Evolutionary conservation across 2,888 invertebrate species (phyloP).

Genomic region (Rotaria sp.): DNA sequence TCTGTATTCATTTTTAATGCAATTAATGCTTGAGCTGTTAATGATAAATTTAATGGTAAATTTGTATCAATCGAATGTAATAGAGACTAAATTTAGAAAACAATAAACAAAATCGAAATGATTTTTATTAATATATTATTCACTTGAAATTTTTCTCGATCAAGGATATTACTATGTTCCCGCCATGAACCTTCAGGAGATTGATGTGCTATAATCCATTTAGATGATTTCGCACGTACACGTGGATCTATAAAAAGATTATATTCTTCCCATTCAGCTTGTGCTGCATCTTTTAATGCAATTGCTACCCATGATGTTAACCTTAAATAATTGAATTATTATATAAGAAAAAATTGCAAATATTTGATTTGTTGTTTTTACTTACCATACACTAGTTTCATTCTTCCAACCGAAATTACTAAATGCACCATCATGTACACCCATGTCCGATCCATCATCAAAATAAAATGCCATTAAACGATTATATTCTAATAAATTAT

Average conservation of each 20-base stretch:
- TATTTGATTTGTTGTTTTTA: too few relatives aligned
- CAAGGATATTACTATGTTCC: constrained; percentile 54
- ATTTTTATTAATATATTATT: constrained; percentile 58
- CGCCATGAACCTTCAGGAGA: constrained; percentile 75
- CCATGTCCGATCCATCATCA: neutral
- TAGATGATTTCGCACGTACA: constrained; percentile 74
- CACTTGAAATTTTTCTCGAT: constrained; percentile 70
- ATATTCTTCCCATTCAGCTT: constrained; percentile 91
- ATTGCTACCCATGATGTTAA: constrained; percentile 81
- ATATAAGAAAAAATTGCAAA: neutral
- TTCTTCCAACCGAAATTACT: constrained; percentile 22
- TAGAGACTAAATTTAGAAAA: neutral
- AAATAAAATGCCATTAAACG: constrained; percentile 27
- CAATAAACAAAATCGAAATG: constrained; percentile 59
- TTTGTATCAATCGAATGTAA: constrained; percentile 55
- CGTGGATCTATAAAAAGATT: constrained; percentile 77
- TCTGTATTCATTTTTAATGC: constrained; percentile 59
- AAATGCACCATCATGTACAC: constrained; percentile 57
- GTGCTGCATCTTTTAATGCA: constrained; percentile 80
- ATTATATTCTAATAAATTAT: neutral
- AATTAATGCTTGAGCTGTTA: constrained; percentile 86
- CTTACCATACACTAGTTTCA: constrained; percentile 30
- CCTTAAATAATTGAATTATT: constrained; percentile 57
- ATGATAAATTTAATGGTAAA: constrained; percentile 65
- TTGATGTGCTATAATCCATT: constrained; percentile 79